These are phyloP conservation scores for Morinoia aosen DNA, from an alignment of 2,888 invertebrate genomes.

Conservation along the genomic window DNA sequence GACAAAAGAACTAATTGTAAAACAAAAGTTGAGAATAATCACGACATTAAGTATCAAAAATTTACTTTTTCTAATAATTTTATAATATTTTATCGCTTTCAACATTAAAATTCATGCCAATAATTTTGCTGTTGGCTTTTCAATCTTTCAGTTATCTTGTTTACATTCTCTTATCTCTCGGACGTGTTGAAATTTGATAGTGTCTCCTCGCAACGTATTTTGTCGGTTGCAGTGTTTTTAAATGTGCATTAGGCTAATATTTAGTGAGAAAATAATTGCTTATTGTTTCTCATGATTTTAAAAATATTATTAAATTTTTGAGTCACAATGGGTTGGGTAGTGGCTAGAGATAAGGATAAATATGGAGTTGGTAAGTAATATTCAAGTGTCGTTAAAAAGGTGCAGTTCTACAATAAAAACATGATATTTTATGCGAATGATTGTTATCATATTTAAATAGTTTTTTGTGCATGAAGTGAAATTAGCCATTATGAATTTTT, in stretches of 20 bases:
- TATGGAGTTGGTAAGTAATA: constrained; percentile 67
- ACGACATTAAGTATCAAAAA: no score
- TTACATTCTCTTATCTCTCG: constrained; percentile 20
- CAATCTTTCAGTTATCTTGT: constrained; percentile 23
- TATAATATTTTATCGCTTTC: not conserved
- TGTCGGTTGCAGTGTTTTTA: not conserved
- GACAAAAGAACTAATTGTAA: no score
- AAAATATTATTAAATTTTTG: not conserved
- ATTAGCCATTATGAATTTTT: no score
- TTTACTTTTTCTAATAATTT: not conserved
- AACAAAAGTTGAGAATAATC: no score
- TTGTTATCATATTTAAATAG: no score
- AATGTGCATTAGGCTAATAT: not conserved
- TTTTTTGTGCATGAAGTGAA: no score
- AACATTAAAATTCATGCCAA: not conserved
- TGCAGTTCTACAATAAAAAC: not conserved
- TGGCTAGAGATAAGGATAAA: constrained; percentile 64
- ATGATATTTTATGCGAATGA: no score
- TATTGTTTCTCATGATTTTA: not conserved
- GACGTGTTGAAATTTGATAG: constrained; percentile 1
- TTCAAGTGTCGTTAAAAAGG: not conserved
- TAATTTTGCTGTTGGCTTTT: not conserved
- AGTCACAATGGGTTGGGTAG: constrained; percentile 62
- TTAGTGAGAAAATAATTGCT: not conserved
- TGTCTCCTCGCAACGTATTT: not conserved